Evolutionary conservation across 1,140 invertebrate genomes (phyloP).

Genomic region (Drosophila virilis): DNA sequence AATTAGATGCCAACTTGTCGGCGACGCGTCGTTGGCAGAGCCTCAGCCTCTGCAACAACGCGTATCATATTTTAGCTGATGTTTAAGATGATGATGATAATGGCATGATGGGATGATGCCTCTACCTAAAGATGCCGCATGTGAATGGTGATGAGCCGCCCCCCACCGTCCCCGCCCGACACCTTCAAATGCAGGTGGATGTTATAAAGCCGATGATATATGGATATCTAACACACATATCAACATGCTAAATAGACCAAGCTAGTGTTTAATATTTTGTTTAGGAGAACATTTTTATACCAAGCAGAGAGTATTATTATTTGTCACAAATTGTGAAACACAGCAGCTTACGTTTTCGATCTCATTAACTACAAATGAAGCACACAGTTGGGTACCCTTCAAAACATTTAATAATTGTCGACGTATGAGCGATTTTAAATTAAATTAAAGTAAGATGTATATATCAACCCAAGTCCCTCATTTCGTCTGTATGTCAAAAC

Average conservation of each 20-base stretch:
- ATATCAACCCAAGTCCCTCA: too few relatives aligned
- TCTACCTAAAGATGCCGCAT: conserved; percentile 20
- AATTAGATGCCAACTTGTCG: conserved; percentile 82
- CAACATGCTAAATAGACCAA: conserved; percentile 72
- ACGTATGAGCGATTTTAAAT: too few relatives aligned
- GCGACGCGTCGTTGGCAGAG: conserved; percentile 33
- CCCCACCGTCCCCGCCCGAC: neutral
- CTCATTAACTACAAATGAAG: too few relatives aligned
- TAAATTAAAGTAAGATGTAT: too few relatives aligned
- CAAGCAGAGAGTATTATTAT: neutral
- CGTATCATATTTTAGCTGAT: conserved; percentile 77
- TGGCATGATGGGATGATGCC: conserved; percentile 46
- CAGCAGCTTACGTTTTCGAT: neutral
- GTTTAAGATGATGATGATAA: conserved; percentile 44
- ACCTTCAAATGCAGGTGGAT: conserved; percentile 35
- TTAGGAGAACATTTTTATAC: neutral
- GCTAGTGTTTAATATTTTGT: conserved; percentile 8
- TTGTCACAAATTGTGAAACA: neutral
- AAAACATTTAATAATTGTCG: too few relatives aligned
- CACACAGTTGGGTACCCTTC: too few relatives aligned
- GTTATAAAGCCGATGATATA: conserved; percentile 73
- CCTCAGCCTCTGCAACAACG: conserved; percentile 58
- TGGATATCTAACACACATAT: conserved; percentile 66
- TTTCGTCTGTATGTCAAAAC: too few relatives aligned
- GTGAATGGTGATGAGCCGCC: conserved; percentile 27